phyloP scores from a whole-genome alignment of 2,797 vertebrate genomes.

The Brachyrhaphis roseni region DNA sequence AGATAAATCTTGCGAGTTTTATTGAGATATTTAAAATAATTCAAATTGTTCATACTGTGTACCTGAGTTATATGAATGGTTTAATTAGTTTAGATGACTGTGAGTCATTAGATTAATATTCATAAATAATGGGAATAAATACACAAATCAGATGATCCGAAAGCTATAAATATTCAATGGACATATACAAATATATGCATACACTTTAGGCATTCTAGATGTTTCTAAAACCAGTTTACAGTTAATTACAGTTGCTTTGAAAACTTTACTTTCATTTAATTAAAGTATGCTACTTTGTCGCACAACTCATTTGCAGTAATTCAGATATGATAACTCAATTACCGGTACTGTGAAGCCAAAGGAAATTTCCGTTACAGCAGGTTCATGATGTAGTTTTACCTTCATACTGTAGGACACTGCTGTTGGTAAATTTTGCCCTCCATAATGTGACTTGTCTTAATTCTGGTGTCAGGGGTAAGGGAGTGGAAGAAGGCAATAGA shows the following conservation, averaged over 20 bases:
- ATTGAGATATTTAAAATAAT: background rate
- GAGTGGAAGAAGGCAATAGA: slow-evolving; percentile 60
- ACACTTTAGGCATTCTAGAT: background rate
- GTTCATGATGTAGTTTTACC: slow-evolving; percentile 23
- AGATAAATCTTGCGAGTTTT: background rate
- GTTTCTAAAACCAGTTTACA: background rate
- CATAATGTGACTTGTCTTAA: slow-evolving; percentile 54
- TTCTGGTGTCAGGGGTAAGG: slow-evolving; percentile 65
- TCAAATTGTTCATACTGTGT: background rate
- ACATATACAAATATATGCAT: background rate
- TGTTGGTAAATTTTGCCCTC: slow-evolving; percentile 43
- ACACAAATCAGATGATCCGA: background rate
- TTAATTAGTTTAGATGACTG: background rate
- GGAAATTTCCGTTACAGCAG: slow-evolving; percentile 26
- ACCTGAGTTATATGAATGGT: background rate
- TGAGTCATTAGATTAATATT: background rate
- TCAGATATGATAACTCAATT: background rate
- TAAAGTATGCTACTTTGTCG: slow-evolving; percentile 2
- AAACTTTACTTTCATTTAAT: slow-evolving; percentile 5
- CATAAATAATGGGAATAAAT: background rate
- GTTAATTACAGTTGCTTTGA: background rate
- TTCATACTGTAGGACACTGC: slow-evolving; percentile 33
- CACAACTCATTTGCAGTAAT: slow-evolving; percentile 13
- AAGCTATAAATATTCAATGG: background rate
- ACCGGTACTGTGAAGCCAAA: slow-evolving; percentile 11